Evolutionary conservation across 2,113 vertebrate species (phyloP).

Genomic region (Melanotaenia duboulayi): DNA sequence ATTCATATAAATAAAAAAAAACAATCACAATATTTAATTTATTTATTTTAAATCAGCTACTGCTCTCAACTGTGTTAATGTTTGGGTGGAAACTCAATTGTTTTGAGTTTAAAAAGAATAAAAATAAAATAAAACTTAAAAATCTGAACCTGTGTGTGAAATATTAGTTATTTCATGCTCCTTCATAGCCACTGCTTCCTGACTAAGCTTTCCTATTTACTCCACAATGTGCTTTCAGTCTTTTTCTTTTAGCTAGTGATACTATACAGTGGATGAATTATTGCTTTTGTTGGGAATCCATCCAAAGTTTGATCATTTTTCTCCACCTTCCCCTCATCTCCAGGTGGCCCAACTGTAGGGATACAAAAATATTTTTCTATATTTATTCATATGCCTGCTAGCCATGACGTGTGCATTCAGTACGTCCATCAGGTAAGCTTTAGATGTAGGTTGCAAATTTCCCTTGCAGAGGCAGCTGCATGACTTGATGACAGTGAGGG

Average conservation of each 20-base stretch:
- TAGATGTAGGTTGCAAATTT: slow-evolving; percentile 13
- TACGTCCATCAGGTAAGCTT: neutral
- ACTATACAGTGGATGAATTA: neutral
- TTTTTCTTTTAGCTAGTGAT: neutral
- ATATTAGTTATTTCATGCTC: no score
- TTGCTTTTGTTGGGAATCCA: slow-evolving; percentile 3
- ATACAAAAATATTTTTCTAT: neutral
- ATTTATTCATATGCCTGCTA: neutral
- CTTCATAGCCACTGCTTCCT: no score
- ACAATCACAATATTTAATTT: no score
- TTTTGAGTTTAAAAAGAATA: no score
- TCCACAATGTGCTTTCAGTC: neutral
- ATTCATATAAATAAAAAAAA: no score
- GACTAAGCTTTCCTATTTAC: neutral
- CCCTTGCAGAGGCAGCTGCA: slow-evolving; percentile 14
- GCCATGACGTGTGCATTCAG: neutral
- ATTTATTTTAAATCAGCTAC: no score
- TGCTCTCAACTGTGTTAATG: no score
- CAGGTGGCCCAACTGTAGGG: neutral
- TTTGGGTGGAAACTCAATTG: no score
- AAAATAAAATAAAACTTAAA: no score
- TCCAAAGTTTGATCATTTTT: neutral
- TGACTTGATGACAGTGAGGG: slow-evolving; percentile 4
- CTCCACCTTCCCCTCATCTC: neutral
- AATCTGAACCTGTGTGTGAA: no score